phyloP scores from a whole-genome alignment of 2,888 invertebrate species.

The Tetragonisca angustula region DNA sequence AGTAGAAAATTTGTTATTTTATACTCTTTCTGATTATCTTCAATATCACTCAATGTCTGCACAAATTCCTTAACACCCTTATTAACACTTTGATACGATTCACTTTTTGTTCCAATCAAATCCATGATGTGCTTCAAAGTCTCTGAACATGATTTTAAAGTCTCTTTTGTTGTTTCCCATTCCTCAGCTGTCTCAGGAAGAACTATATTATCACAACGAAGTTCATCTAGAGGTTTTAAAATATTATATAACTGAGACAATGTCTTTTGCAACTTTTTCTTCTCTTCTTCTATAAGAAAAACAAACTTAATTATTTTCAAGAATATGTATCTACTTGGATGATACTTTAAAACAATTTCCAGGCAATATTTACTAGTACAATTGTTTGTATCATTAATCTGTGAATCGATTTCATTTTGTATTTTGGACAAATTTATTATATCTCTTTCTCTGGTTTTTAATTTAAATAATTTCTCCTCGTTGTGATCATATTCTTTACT shows the following conservation, averaged over 20 bases:
- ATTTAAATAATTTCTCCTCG: conserved; percentile 56
- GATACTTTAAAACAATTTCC: background rate
- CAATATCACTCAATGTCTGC: conserved; percentile 28
- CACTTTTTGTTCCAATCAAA: conserved; percentile 58
- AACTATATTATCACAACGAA: conserved; percentile 69
- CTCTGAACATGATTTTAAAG: conserved; percentile 54
- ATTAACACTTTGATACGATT: conserved; percentile 53
- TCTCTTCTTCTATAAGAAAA: conserved; percentile 58
- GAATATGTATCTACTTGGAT: background rate
- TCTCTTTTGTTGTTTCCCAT: conserved; percentile 41
- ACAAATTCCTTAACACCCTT: conserved; percentile 62
- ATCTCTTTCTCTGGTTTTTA: conserved; percentile 66
- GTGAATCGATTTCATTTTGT: conserved; percentile 66
- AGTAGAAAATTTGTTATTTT: background rate
- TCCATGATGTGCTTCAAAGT: conserved; percentile 58
- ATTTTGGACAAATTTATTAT: conserved; percentile 55
- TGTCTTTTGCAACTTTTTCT: conserved; percentile 48
- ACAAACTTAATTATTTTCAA: background rate
- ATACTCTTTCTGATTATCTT: conserved; percentile 30
- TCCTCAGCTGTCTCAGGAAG: conserved; percentile 67
- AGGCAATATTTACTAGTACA: conserved; percentile 55
- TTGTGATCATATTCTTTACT: conserved; percentile 64
- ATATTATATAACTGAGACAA: conserved; percentile 58
- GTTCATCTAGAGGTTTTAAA: conserved; percentile 64
- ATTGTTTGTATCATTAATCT: conserved; percentile 47